These are phyloP conservation scores for Eurytoma californica DNA, from an alignment of 2,888 invertebrate genomes.

Conservation along the genomic window DNA sequence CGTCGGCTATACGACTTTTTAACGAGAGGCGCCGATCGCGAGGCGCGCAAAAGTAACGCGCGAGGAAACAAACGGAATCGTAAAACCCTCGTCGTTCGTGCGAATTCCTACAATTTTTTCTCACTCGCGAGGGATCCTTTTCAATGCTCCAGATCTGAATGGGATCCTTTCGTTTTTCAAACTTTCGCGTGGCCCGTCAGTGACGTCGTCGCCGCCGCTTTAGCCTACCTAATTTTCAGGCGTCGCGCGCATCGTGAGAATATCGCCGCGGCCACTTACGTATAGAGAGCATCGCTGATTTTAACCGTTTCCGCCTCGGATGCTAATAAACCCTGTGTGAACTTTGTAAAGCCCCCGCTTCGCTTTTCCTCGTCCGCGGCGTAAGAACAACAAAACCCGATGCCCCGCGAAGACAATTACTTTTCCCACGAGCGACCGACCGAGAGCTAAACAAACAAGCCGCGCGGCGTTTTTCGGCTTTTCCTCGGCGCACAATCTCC, in stretches of 20 bases:
- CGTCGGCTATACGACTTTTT: too few relatives aligned
- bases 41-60: background rate
- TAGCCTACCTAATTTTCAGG: conserved; percentile 22
- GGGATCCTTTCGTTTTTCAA: background rate
- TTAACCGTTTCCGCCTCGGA: conserved; percentile 20
- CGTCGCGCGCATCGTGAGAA: conserved; percentile 10
- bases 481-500: too few relatives aligned
- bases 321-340: conserved; percentile 41
- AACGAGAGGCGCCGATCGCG: background rate
- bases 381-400: background rate
- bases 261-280: background rate
- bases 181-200: conserved; percentile 15
- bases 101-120: too few relatives aligned
- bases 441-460: conserved; percentile 8
- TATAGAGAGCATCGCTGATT: conserved; percentile 28
- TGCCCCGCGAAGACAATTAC: too few relatives aligned
- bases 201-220: background rate
- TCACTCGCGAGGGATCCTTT: too few relatives aligned
- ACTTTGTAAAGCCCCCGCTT: background rate
- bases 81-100: too few relatives aligned
- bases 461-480: background rate
- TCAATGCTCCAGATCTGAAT: too few relatives aligned
- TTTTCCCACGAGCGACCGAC: background rate
- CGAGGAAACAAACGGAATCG: too few relatives aligned
- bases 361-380: background rate